Percentiles rank a stretch among this genome's conserved stretches.
phyloP scores from a whole-genome alignment of 2,797 vertebrate genomes.

The Centropyge bicolor region DNA sequence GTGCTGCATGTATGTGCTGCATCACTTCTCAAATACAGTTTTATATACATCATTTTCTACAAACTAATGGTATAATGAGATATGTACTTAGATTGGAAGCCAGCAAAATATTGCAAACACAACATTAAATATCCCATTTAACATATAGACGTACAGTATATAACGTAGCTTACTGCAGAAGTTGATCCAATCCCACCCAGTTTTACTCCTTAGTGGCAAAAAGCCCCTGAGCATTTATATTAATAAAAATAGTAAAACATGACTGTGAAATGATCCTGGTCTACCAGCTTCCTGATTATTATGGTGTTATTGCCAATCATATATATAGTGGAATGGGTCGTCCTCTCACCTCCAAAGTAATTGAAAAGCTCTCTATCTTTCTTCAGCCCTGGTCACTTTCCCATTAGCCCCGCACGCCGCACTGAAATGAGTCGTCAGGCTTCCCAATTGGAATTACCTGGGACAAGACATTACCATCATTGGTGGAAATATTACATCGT shows the following conservation, averaged over 20 bases:
- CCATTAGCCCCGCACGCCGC: constrained; percentile 66
- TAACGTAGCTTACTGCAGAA: background rate
- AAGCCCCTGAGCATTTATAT: constrained; percentile 42
- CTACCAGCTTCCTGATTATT: constrained; percentile 61
- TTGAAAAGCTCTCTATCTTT: constrained; percentile 73
- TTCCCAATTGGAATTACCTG: constrained; percentile 69
- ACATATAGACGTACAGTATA: background rate
- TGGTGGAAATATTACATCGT: constrained; percentile 70
- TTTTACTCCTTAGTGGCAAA: constrained; percentile 27
- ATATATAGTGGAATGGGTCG: constrained; percentile 45
- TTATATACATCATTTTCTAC: background rate
- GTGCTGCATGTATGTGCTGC: too few species aligned
- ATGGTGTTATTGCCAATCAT: constrained; percentile 62
- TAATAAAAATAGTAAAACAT: constrained; percentile 61
- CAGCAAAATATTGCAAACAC: constrained; percentile 1
- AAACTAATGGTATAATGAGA: background rate
- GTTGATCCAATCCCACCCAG: constrained; percentile 23
- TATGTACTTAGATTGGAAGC: background rate
- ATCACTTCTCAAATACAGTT: background rate
- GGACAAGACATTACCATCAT: constrained; percentile 75
- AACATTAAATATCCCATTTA: background rate
- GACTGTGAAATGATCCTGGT: constrained; percentile 48
- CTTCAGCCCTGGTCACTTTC: constrained; percentile 70
- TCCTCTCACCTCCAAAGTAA: constrained; percentile 71
- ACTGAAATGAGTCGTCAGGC: constrained; percentile 70